These are phyloP conservation scores for Piscicola geometra DNA, from an alignment of 2,888 invertebrate species.

Conservation along the genomic window DNA sequence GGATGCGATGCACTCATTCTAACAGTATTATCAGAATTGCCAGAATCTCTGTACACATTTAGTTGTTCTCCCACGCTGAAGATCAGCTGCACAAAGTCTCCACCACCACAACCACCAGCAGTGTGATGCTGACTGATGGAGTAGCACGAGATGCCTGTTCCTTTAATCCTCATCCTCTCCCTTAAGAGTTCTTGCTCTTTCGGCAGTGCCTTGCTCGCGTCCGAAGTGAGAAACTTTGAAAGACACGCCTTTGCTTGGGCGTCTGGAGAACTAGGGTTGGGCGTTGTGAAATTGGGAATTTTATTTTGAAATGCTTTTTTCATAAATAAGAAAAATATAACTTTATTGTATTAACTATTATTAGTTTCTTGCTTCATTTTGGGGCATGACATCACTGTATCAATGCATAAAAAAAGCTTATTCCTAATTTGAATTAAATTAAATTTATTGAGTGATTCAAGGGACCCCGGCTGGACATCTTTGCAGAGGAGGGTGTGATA, in stretches of 20 bases:
- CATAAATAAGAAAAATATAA: too few species aligned
- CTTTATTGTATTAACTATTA: too few species aligned
- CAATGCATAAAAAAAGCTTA: too few species aligned
- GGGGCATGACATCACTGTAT: too few species aligned
- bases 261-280: neutral
- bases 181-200: conserved; percentile 83
- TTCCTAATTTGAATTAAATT: too few species aligned
- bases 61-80: conserved; percentile 84
- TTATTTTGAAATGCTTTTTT: too few species aligned
- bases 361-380: too few species aligned
- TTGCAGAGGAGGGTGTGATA: neutral
- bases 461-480: neutral
- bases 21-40: neutral
- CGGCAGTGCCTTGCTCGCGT: conserved; percentile 60
- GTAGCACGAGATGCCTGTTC: conserved; percentile 86
- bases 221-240: conserved; percentile 46
- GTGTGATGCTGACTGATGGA: conserved; percentile 65
- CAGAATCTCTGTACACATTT: conserved; percentile 67
- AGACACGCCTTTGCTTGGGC: neutral
- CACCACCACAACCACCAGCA: neutral
- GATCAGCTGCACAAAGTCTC: conserved; percentile 73
- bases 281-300: too few species aligned
- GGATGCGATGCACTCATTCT: too few species aligned
- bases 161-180: conserved; percentile 83
- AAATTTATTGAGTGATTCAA: too few species aligned